Percentiles rank a stretch among this genome's conserved stretches.
Evolutionary conservation across 2,888 invertebrate genomes (phyloP).

Genomic region (Lasioglossum morio): DNA sequence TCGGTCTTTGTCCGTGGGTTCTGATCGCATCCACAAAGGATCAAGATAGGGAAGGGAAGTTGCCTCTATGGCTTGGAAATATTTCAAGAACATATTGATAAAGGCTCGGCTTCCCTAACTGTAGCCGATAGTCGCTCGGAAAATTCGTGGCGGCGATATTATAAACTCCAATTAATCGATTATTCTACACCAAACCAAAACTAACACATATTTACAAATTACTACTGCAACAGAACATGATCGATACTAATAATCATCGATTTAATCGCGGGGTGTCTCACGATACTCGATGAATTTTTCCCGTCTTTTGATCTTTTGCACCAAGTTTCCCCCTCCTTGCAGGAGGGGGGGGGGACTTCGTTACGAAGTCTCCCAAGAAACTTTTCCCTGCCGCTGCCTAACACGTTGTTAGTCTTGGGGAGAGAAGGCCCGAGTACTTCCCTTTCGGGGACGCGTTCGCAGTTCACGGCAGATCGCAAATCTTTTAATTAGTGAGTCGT

Average conservation of each 20-base stretch:
- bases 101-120: neutral
- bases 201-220: neutral
- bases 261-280: neutral
- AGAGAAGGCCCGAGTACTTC: neutral
- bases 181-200: neutral
- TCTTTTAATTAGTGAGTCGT: conserved; percentile 42
- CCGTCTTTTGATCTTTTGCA: neutral
- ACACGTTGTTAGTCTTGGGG: conserved; percentile 20
- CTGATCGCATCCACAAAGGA: conserved; percentile 33
- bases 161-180: neutral
- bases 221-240: neutral
- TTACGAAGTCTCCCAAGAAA: conserved; percentile 22
- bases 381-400: conserved; percentile 1
- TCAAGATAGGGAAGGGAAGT: neutral
- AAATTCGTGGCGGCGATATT: neutral
- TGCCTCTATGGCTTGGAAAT: conserved; percentile 14
- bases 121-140: neutral
- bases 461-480: neutral
- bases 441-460: neutral
- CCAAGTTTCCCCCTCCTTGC: neutral
- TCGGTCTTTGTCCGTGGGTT: conserved; percentile 37
- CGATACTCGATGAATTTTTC: neutral
- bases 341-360: conserved; percentile 27
- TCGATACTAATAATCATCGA: conserved; percentile 37
- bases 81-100: conserved; percentile 18